A percentile compares a stretch with the other conserved stretches of the same genome.
Evolutionary conservation across 2,888 invertebrate genomes (phyloP).

Genomic region (Pheosia tremula): DNA sequence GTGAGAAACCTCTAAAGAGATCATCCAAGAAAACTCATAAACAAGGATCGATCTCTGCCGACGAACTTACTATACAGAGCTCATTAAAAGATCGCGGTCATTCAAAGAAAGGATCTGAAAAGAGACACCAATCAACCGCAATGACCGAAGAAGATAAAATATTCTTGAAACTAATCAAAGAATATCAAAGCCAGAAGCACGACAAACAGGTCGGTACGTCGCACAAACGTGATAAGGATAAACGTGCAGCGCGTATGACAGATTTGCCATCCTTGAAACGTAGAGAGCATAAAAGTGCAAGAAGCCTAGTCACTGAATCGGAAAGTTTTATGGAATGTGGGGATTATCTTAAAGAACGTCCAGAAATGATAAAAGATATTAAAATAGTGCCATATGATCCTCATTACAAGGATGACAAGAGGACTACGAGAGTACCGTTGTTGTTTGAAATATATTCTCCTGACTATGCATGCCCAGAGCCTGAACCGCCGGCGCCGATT

Average conservation of each 20-base stretch:
- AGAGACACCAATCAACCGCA: constrained; percentile 1
- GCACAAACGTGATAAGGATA: background rate
- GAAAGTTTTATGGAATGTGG: constrained; percentile 43
- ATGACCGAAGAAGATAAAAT: constrained; percentile 10
- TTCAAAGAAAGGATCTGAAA: constrained; percentile 1
- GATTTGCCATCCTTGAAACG: constrained; percentile 25
- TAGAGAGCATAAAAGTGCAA: background rate
- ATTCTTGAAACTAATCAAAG: background rate
- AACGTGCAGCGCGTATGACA: background rate
- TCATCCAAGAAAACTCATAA: background rate
- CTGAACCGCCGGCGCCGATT: background rate
- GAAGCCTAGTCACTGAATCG: constrained; percentile 15
- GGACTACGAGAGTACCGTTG: constrained; percentile 22
- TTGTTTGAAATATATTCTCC: constrained; percentile 25
- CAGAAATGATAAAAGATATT: constrained; percentile 44
- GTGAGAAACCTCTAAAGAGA: background rate
- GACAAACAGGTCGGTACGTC: constrained; percentile 1
- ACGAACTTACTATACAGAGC: background rate
- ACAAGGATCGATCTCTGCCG: background rate
- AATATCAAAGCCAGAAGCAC: background rate
- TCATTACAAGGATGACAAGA: constrained; percentile 11
- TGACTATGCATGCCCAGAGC: constrained; percentile 10
- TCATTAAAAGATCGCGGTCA: constrained; percentile 4
- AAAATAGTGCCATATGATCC: constrained; percentile 31
- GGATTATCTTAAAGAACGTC: constrained; percentile 5